Conservation (phyloP, 2,113 vertebrate species). For the Zosterops hypoxanthus region DNA sequence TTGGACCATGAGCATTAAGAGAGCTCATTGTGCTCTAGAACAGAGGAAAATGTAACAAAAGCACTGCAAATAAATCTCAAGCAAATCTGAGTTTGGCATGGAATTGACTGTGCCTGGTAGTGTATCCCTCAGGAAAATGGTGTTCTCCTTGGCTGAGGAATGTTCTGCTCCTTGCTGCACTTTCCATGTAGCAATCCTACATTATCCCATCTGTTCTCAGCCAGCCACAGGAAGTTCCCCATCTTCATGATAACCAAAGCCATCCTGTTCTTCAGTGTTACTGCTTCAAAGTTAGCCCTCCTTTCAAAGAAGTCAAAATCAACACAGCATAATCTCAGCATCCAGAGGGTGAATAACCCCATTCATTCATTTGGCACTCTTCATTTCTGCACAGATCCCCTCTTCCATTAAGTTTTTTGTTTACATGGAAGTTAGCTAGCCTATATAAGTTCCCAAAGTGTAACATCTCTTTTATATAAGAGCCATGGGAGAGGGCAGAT, state of each 20-base stretch:
- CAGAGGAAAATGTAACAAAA: not conserved
- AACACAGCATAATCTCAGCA: constrained; percentile 25
- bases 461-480: not conserved
- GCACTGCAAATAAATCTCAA: not conserved
- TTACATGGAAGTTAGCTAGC: not conserved
- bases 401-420: constrained; percentile 17
- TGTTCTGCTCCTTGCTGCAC: not conserved
- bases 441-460: not conserved
- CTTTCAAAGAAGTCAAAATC: constrained; percentile 51
- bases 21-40: not conserved
- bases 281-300: not conserved
- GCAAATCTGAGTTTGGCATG: not conserved
- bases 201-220: not conserved
- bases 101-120: not conserved
- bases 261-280: not conserved
- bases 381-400: not conserved
- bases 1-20: not conserved
- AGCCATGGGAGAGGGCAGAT: not conserved
- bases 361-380: constrained; percentile 1
- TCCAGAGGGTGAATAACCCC: constrained; percentile 26
- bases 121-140: not conserved
- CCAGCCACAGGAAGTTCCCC: not conserved
- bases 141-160: not conserved
- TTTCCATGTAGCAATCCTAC: not conserved
- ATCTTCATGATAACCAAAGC: not conserved